Base-by-base conservation (phyloP, 2,888 invertebrate genomes). In the Hololepta plana region DNA sequence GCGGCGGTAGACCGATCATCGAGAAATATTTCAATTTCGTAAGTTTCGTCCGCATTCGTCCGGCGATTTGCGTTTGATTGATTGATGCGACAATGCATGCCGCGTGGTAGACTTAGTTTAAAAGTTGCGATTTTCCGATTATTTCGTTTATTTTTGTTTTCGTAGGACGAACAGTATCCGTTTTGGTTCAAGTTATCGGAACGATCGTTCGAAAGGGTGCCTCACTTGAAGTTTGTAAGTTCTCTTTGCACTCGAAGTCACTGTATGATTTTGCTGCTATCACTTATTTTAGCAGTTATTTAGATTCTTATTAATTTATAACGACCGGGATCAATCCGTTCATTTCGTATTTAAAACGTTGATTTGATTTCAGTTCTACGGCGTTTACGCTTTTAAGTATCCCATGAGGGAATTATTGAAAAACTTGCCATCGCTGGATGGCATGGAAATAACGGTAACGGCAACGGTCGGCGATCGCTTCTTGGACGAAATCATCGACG, bases 381-480 rank as follows among this genome's bases (percentile, higher is more conserved):
- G 93, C 9, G 79, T 80, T 0, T 81, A 80, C 44, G 68, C 77
- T 41, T 93, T 93, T 51, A 68, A 67, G 38, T 90, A 87, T 59
- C 79, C 87, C 1, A 73, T 91, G 62, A 51, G 64, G 8, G 88
- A 91, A 40, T 51, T 90, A 8, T 55, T 72, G 6, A 62, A 67
- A 23, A 61, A 68, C 22, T 69, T 74, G 2, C 66, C 75, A 1
- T 61, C 61, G 1, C 52, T 75, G 25, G 76, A 76, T 34, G 79
- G 77, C 2, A 71, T 82, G 55, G 87, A 88, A 55, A 66, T 90
- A 0, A 66, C 72, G 24, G 69, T 90, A 26, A 76, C 77, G 0
- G 90, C 88, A 0, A 74, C 77, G 0, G 85, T 90, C 1, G 87
- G 88, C 0, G 90, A 90, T 41, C 68, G 73, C 24, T 87, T 82